Evolutionary conservation across 2,888 invertebrate species (phyloP).

Genomic region (Aphidius colemani): DNA sequence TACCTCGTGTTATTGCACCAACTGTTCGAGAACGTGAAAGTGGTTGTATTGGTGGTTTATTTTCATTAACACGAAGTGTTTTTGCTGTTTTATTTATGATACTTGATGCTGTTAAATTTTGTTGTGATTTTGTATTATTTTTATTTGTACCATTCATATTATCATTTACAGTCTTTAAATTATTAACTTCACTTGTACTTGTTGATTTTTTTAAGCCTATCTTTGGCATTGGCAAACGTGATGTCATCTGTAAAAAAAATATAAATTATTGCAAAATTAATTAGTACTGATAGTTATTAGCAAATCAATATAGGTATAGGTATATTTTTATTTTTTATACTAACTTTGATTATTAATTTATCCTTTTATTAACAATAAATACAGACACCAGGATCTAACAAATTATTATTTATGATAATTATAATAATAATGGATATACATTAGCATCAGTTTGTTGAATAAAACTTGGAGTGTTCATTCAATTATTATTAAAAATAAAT

Average conservation of each 20-base stretch:
- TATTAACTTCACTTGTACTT: conserved; percentile 29
- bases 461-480: too few species aligned
- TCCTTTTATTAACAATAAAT: neutral
- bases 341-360: neutral
- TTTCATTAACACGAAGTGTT: conserved; percentile 37
- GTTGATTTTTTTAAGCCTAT: conserved; percentile 14
- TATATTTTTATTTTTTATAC: neutral
- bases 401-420: neutral
- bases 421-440: too few species aligned
- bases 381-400: neutral
- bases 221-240: conserved; percentile 60
- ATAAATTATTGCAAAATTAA: too few species aligned
- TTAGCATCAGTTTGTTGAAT: too few species aligned
- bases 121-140: neutral
- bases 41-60: conserved; percentile 36
- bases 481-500: too few species aligned
- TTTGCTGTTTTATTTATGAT: neutral
- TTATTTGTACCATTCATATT: conserved; percentile 9
- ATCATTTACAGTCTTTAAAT: conserved; percentile 38
- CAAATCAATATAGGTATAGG: neutral
- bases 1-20: conserved; percentile 32
- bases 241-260: conserved; percentile 59
- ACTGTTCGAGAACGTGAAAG: conserved; percentile 42
- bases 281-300: neutral
- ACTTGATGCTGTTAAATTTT: neutral